phyloP scores from a whole-genome alignment of 1,140 invertebrate species.

The Babylonia areolata region DNA sequence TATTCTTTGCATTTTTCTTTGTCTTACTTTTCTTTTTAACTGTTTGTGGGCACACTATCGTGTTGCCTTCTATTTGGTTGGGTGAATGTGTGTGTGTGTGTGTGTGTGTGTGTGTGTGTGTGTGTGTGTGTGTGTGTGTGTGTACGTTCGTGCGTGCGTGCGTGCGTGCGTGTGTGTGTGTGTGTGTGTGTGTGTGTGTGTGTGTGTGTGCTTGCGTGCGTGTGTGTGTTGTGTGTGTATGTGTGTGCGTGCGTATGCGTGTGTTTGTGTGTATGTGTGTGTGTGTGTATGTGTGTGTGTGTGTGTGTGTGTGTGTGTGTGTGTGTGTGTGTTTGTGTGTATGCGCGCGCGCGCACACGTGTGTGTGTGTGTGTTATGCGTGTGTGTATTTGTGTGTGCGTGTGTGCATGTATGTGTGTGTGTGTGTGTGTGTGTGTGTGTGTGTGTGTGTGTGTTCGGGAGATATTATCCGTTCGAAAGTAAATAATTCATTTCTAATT shows the following conservation, averaged over 20 bases:
- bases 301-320: neutral
- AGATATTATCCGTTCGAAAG: neutral
- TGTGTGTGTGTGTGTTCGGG: neutral
- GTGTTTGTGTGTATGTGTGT: neutral
- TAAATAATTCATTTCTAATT: neutral
- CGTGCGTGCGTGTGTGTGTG: neutral
- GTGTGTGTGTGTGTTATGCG: constrained; percentile 20
- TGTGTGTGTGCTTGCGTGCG: neutral
- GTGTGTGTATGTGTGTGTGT: neutral
- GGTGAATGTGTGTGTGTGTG: too few species aligned
- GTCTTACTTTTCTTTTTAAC: too few species aligned
- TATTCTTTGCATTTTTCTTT: too few species aligned
- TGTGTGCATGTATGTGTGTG: too few species aligned
- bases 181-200: neutral
- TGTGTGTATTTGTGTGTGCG: too few species aligned
- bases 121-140: neutral
- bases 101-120: constrained; percentile 18
- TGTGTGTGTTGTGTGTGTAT: constrained; percentile 11
- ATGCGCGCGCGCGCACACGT: too few species aligned
- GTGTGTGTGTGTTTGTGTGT: too few species aligned
- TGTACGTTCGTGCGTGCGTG: neutral
- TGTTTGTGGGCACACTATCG: too few species aligned
- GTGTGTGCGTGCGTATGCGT: neutral
- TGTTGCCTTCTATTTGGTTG: too few species aligned
- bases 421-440: neutral